Percentiles rank a stretch among this genome's conserved stretches.
phyloP scores from a whole-genome alignment of 1,140 invertebrate species.

The Helicoverpa zea region DNA sequence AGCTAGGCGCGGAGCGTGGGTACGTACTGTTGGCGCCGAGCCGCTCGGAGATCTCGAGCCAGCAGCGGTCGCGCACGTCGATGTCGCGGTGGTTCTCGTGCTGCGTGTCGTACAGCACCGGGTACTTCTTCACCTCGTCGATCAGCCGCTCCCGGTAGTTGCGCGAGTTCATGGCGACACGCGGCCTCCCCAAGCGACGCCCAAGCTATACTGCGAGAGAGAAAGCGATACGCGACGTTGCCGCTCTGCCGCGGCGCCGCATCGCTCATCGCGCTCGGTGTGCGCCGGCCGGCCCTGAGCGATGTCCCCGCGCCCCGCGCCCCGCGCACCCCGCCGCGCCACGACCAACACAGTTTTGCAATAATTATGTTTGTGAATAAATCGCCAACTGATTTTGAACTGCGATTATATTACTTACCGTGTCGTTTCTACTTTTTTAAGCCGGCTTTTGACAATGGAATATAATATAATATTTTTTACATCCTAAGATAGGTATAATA shows the following conservation, averaged over 20 bases:
- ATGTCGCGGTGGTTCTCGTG: slow-evolving; percentile 81
- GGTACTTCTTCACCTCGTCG: slow-evolving; percentile 81
- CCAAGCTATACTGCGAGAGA: slow-evolving; percentile 78
- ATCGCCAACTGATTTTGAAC: too few species aligned
- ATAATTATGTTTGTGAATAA: too few species aligned
- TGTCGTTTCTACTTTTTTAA: too few species aligned
- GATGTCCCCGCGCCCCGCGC: too few species aligned
- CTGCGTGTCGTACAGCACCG: slow-evolving; percentile 79
- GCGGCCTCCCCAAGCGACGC: slow-evolving; percentile 71
- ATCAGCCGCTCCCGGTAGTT: slow-evolving; percentile 75
- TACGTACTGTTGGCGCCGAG: slow-evolving; percentile 79
- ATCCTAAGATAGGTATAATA: too few species aligned
- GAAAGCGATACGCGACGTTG: slow-evolving; percentile 75
- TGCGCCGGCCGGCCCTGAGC: slow-evolving; percentile 58
- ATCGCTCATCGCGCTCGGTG: slow-evolving; percentile 73
- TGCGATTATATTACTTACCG: too few species aligned
- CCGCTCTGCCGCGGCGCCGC: slow-evolving; percentile 63
- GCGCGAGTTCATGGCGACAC: slow-evolving; percentile 60
- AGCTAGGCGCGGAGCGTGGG: background rate
- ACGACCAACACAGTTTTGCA: too few species aligned
- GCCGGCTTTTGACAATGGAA: too few species aligned
- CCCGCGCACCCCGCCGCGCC: too few species aligned
- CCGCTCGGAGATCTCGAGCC: slow-evolving; percentile 77
- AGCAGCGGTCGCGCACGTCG: slow-evolving; percentile 76
- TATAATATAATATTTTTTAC: too few species aligned